phyloP scores from a whole-genome alignment of 1,140 invertebrate species.

The Drosophila miranda region DNA sequence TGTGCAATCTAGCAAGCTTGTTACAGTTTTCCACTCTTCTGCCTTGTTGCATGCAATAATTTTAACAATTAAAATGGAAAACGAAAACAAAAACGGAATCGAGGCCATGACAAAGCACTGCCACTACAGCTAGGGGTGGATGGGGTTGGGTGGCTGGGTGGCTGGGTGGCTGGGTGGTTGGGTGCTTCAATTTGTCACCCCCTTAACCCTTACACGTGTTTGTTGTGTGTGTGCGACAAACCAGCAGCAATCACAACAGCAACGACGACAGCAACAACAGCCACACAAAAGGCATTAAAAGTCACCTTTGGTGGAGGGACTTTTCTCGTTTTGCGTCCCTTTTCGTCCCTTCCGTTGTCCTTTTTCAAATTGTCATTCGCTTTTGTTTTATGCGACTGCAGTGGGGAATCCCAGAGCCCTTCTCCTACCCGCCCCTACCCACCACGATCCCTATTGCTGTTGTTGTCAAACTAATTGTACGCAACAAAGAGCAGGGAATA shows the following conservation, averaged over 20 bases:
- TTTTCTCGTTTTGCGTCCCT: constrained; percentile 9
- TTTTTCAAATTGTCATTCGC: constrained; percentile 75
- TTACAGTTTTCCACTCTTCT: constrained; percentile 26
- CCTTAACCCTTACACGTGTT: constrained; percentile 48
- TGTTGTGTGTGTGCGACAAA: constrained; percentile 46
- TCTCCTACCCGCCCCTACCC: neutral
- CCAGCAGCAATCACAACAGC: constrained; percentile 72
- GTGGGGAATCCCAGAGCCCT: neutral
- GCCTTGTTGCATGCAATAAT: constrained; percentile 52
- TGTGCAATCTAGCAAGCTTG: constrained; percentile 39
- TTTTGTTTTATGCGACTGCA: constrained; percentile 75
- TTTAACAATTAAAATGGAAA: constrained; percentile 68
- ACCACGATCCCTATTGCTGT: constrained; percentile 19
- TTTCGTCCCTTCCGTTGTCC: constrained; percentile 43
- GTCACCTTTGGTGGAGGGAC: constrained; percentile 70
- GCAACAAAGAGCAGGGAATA: constrained; percentile 65
- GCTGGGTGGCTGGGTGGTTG: neutral
- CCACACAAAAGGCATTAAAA: constrained; percentile 71
- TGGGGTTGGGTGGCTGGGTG: neutral
- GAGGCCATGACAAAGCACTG: constrained; percentile 48
- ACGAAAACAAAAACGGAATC: constrained; percentile 33
- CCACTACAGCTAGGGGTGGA: neutral
- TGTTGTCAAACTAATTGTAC: constrained; percentile 76
- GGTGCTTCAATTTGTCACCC: constrained; percentile 24
- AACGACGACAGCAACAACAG: constrained; percentile 26